phyloP scores from a whole-genome alignment of 2,797 vertebrate species.

The Amphiprion clarkii region DNA sequence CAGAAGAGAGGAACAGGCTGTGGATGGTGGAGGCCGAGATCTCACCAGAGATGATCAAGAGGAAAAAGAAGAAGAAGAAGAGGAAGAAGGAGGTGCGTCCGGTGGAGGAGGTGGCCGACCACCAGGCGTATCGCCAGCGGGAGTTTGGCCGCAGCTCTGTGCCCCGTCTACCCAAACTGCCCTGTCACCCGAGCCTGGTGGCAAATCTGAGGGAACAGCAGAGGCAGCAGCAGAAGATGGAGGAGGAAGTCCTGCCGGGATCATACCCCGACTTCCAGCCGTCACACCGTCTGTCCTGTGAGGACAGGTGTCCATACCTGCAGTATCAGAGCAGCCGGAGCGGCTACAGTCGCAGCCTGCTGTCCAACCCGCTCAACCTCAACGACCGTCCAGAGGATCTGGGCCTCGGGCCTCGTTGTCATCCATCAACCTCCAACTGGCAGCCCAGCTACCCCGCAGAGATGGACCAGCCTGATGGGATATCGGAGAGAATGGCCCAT shows the following conservation, averaged over 20 bases:
- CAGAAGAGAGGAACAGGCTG: conserved; percentile 89
- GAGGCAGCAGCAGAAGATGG: conserved; percentile 71
- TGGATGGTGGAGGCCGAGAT: conserved; percentile 95
- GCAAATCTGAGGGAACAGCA: conserved; percentile 76
- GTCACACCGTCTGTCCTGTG: conserved; percentile 62
- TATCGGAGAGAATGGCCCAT: conserved; percentile 64
- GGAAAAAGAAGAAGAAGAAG: conserved; percentile 91
- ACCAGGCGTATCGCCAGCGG: conserved; percentile 42
- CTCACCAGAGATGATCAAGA: conserved; percentile 92
- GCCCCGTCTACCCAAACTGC: conserved; percentile 92
- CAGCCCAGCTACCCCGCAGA: conserved; percentile 71
- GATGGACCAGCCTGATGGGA: conserved; percentile 48
- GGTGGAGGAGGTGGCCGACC: conserved; percentile 56
- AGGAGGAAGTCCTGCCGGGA: conserved; percentile 84
- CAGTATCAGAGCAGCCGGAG: conserved; percentile 61
- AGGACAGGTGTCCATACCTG: conserved; percentile 67
- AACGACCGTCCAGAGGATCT: conserved; percentile 77
- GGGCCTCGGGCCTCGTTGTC: conserved; percentile 52
- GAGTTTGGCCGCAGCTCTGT: conserved; percentile 84
- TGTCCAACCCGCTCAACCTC: conserved; percentile 82
- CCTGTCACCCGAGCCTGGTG: conserved; percentile 89
- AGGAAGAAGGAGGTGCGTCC: conserved; percentile 90
- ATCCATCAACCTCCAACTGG: conserved; percentile 64
- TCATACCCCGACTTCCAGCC: conserved; percentile 81
- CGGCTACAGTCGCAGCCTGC: conserved; percentile 69